Conservation (phyloP, 2,888 invertebrate species). For the Dicranocentrus wangi region DNA sequence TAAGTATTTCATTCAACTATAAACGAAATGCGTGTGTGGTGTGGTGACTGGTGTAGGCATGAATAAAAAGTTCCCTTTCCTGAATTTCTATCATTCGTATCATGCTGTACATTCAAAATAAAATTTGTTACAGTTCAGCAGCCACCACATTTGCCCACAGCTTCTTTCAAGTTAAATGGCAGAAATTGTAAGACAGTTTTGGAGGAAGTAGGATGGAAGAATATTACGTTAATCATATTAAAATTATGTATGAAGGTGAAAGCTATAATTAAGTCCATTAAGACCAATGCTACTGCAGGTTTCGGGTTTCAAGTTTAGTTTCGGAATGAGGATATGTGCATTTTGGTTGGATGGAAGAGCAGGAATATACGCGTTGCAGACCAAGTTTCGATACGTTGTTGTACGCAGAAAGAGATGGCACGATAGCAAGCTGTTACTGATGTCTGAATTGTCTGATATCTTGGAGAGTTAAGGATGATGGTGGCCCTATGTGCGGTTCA, state of each 20-base stretch:
- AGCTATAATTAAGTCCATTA: constrained; percentile 45
- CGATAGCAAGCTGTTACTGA: constrained; percentile 32
- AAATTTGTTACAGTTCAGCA: too few species aligned
- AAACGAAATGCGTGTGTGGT: too few species aligned
- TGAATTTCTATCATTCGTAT: too few species aligned
- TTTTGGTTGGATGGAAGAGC: not conserved
- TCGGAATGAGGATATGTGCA: too few species aligned
- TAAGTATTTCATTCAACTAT: too few species aligned
- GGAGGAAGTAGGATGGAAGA: constrained; percentile 43
- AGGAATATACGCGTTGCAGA: not conserved
- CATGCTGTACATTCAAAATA: too few species aligned
- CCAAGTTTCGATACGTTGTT: not conserved
- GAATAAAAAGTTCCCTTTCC: too few species aligned
- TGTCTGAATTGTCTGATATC: not conserved
- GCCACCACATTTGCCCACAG: too few species aligned
- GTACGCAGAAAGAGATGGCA: not conserved
- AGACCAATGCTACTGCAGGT: not conserved
- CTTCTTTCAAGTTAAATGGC: too few species aligned
- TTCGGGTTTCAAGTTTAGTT: not conserved
- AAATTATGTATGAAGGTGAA: constrained; percentile 39
- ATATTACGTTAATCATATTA: constrained; percentile 38
- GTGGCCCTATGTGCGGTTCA: not conserved
- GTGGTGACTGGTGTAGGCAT: not conserved
- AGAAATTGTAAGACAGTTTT: not conserved
- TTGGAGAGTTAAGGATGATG: not conserved